Evolutionary conservation across 2,113 vertebrate genomes (phyloP).

Genomic region (Eurypyga helias): DNA sequence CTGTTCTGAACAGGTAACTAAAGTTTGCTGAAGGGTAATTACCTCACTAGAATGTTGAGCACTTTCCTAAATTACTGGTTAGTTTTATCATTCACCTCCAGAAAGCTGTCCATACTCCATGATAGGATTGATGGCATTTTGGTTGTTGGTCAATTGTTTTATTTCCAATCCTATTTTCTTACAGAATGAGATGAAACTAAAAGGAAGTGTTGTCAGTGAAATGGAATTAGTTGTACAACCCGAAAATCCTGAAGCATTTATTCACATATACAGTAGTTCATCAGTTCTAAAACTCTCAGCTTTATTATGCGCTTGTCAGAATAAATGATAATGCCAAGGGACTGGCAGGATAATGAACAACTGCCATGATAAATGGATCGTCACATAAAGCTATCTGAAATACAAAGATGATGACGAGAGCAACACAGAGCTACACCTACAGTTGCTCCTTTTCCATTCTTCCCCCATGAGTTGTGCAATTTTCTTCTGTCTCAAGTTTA

Average conservation of each 20-base stretch:
- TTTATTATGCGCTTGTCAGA: slow-evolving; percentile 59
- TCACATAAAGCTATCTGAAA: slow-evolving; percentile 35
- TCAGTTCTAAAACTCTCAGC: slow-evolving; percentile 15
- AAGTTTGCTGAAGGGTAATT: too few species aligned
- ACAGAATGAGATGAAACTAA: background rate
- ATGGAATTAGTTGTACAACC: background rate
- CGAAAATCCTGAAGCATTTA: background rate
- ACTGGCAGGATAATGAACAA: slow-evolving; percentile 64
- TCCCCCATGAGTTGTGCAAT: background rate
- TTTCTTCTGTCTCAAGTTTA: background rate
- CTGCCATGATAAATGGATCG: slow-evolving; percentile 47
- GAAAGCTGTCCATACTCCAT: background rate
- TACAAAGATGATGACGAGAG: slow-evolving; percentile 23
- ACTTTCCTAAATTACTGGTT: background rate
- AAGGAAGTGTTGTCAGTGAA: background rate
- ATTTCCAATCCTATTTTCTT: background rate
- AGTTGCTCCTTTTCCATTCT: background rate
- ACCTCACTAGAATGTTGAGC: too few species aligned
- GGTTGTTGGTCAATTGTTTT: background rate
- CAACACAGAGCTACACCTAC: slow-evolving; percentile 25
- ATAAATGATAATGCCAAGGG: slow-evolving; percentile 58
- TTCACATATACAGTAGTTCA: slow-evolving; percentile 18
- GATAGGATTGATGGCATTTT: background rate
- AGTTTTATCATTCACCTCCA: background rate
- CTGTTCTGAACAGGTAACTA: background rate